Evolutionary conservation across 2,113 vertebrate genomes (phyloP).

Genomic region (Cnemophilus loriae): DNA sequence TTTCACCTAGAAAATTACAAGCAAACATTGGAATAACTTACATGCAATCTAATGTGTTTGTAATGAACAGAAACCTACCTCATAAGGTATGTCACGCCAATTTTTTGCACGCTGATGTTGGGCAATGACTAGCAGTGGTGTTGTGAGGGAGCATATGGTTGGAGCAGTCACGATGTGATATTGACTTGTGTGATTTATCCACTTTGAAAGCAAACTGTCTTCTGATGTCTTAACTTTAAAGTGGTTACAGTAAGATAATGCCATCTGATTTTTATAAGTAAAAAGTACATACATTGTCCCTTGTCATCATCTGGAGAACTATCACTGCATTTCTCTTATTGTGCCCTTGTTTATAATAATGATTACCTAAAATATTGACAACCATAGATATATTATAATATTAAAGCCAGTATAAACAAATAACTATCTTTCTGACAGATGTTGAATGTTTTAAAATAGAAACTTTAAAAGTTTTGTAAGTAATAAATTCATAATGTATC

Average conservation of each 20-base stretch:
- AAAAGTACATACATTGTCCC: not conserved
- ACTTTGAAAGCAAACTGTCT: not conserved
- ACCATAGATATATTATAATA: not conserved
- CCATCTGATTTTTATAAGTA: not conserved
- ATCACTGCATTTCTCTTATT: not conserved
- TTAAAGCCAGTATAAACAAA: not conserved
- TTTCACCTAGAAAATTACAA: not conserved
- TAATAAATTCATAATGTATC: not conserved
- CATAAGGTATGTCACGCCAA: not conserved
- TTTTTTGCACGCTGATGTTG: not conserved
- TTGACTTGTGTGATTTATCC: not conserved
- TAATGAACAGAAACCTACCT: not conserved
- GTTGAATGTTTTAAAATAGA: not conserved
- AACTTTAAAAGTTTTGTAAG: not conserved
- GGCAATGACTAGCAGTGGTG: not conserved
- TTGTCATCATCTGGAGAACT: not conserved
- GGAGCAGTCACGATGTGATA: not conserved
- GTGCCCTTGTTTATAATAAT: not conserved
- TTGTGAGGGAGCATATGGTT: not conserved
- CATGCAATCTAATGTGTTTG: not conserved
- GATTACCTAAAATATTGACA: not conserved
- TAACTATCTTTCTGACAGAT: not conserved
- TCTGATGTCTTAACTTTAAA: not conserved
- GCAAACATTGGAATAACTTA: not conserved
- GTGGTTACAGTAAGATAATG: not conserved